Evolutionary conservation across 2,797 vertebrate species (phyloP).

Genomic region (Catostomus latipinnis): DNA sequence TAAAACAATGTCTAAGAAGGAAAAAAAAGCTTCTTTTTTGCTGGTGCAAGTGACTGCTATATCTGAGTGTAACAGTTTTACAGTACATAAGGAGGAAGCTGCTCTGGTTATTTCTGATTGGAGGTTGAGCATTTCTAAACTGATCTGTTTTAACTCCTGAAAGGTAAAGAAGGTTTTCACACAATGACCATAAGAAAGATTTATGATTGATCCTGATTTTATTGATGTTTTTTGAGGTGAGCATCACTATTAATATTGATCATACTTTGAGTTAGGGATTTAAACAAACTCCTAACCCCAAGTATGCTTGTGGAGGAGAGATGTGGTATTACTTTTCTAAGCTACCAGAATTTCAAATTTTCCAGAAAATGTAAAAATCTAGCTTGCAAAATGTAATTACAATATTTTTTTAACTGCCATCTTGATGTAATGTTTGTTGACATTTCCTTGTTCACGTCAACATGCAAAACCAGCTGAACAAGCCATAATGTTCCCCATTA

Average conservation of each 20-base stretch:
- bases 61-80: no score
- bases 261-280: no score
- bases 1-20: background rate
- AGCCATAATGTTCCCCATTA: background rate
- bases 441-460: constrained; percentile 12
- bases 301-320: no score
- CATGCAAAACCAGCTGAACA: constrained; percentile 18
- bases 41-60: background rate
- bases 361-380: background rate
- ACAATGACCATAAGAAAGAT: background rate
- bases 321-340: no score
- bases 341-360: no score
- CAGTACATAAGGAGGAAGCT: background rate
- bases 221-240: no score
- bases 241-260: no score
- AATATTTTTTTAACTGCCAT: background rate
- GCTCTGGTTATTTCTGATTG: background rate
- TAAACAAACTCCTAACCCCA: no score
- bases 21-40: background rate
- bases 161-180: background rate
- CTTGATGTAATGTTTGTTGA: background rate
- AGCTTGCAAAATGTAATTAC: background rate
- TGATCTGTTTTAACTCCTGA: background rate
- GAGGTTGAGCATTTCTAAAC: background rate
- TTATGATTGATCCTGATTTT: background rate